Conservation (phyloP, 2,888 invertebrate genomes). For the Junonia oenone region DNA sequence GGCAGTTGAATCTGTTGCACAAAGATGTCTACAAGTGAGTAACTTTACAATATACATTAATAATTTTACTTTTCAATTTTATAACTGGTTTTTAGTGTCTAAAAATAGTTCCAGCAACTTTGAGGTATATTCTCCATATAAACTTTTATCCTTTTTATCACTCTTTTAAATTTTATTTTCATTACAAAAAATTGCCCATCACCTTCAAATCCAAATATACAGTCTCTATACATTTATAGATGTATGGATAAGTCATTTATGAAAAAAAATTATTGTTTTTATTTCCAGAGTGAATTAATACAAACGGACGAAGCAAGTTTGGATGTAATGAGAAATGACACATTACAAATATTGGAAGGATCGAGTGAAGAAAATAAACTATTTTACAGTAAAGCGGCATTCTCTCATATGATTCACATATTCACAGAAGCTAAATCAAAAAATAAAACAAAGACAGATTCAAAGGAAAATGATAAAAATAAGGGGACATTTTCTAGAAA, state of each 20-base stretch:
- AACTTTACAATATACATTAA: too few relatives aligned
- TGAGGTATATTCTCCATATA: too few relatives aligned
- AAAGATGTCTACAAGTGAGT: slow-evolving; percentile 77
- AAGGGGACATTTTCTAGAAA: slow-evolving; percentile 72
- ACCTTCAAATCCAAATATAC: too few relatives aligned
- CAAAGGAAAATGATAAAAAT: slow-evolving; percentile 34
- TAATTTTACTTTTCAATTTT: too few relatives aligned
- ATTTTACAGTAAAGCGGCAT: slow-evolving; percentile 81
- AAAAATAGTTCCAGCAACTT: too few relatives aligned
- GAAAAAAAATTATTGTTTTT: too few relatives aligned
- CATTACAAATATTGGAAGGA: slow-evolving; percentile 80
- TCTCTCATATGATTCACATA: slow-evolving; percentile 83
- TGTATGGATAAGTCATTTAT: too few relatives aligned
- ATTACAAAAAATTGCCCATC: too few relatives aligned
- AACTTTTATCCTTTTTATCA: too few relatives aligned
- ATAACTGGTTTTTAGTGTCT: too few relatives aligned
- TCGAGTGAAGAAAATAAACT: slow-evolving; percentile 74
- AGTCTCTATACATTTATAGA: too few relatives aligned
- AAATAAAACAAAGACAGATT: slow-evolving; percentile 24
- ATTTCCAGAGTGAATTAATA: slow-evolving; percentile 75
- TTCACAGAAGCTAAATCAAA: slow-evolving; percentile 64
- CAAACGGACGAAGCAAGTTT: slow-evolving; percentile 78
- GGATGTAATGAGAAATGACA: slow-evolving; percentile 80
- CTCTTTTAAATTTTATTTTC: too few relatives aligned
- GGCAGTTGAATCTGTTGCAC: slow-evolving; percentile 83